A percentile compares a stretch with the other conserved stretches of the same genome.
Evolutionary conservation across 2,113 vertebrate genomes (phyloP).

Genomic region (Isurus oxyrinchus): DNA sequence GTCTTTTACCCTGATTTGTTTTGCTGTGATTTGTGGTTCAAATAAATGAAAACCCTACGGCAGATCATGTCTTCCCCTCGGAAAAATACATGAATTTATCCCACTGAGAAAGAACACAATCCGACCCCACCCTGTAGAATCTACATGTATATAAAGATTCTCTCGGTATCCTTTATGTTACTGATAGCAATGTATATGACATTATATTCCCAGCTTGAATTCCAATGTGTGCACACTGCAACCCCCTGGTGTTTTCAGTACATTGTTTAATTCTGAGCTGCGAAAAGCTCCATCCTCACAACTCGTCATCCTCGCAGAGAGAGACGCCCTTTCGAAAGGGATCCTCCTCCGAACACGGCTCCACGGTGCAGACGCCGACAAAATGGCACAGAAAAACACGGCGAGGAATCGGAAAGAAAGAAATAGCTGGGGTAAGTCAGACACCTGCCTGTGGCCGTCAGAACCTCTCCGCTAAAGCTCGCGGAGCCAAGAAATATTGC

Average conservation of each 20-base stretch:
- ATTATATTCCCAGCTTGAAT: neutral
- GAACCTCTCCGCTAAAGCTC: neutral
- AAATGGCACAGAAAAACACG: slow-evolving; percentile 52
- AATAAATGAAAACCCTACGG: neutral
- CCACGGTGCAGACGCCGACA: slow-evolving; percentile 49
- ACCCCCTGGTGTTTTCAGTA: neutral
- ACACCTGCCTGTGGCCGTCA: neutral
- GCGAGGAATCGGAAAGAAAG: slow-evolving; percentile 73
- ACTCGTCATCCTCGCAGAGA: slow-evolving; percentile 51
- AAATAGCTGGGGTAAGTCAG: slow-evolving; percentile 86
- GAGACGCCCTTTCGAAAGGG: slow-evolving; percentile 42
- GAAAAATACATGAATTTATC: neutral
- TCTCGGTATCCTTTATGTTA: neutral
- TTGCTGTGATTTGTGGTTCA: neutral
- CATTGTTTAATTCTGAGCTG: slow-evolving; percentile 40
- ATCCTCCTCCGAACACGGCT: slow-evolving; percentile 48
- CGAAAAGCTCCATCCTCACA: slow-evolving; percentile 55
- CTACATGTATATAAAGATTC: neutral
- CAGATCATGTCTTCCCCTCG: neutral
- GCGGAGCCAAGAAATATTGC: neutral
- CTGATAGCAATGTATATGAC: neutral
- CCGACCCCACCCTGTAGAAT: neutral
- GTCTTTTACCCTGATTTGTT: neutral
- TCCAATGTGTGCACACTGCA: neutral
- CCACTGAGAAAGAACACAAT: neutral